Conservation (phyloP, 2,888 invertebrate genomes). For the Hyles lineata region DNA sequence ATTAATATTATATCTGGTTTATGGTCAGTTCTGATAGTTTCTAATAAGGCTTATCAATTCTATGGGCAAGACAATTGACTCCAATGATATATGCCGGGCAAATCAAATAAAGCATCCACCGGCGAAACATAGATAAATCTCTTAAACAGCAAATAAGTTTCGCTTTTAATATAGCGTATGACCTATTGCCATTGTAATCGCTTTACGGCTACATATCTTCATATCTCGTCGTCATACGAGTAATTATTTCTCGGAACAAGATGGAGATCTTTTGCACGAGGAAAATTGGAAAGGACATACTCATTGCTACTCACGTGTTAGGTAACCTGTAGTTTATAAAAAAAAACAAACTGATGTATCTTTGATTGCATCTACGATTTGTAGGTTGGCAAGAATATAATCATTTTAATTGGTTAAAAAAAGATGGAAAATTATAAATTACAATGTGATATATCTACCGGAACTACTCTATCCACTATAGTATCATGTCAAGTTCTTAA, state of each 20-base stretch:
- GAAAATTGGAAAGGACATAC: constrained; percentile 14
- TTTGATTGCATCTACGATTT: too few relatives aligned
- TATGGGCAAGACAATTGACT: too few relatives aligned
- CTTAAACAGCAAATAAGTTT: neutral
- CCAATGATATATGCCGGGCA: too few relatives aligned
- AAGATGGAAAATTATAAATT: too few relatives aligned
- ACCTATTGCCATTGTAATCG: constrained; percentile 5
- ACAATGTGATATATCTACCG: neutral
- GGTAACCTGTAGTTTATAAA: neutral
- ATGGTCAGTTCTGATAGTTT: too few relatives aligned
- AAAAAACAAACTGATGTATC: neutral
- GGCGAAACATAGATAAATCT: neutral
- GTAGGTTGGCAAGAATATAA: too few relatives aligned
- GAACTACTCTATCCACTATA: neutral
- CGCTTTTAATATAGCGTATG: constrained; percentile 7
- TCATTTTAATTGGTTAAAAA: too few relatives aligned
- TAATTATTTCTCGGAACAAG: constrained; percentile 20
- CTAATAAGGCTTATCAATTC: too few relatives aligned
- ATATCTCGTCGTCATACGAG: neutral
- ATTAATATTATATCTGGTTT: neutral
- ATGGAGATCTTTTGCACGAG: neutral
- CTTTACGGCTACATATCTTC: neutral
- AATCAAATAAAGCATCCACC: too few relatives aligned
- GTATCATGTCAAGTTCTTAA: neutral
- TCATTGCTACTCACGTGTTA: neutral